These are phyloP conservation scores for Sebastes vulpes DNA, from an alignment of 2,797 vertebrate genomes.

Conservation along the genomic window DNA sequence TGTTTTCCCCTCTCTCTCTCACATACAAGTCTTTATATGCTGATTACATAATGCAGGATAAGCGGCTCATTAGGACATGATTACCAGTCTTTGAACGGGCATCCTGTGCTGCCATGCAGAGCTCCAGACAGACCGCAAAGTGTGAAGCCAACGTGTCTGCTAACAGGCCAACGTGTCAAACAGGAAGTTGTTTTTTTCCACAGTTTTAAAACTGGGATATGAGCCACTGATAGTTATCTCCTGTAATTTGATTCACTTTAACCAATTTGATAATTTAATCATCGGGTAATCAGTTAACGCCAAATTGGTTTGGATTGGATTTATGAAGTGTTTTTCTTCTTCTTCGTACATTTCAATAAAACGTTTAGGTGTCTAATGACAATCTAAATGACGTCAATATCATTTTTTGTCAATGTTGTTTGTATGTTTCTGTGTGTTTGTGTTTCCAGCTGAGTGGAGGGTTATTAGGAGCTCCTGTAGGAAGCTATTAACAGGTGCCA, in stretches of 20 bases:
- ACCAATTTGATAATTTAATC: neutral
- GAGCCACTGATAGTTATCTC: neutral
- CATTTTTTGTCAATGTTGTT: neutral
- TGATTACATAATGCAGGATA: slow-evolving; percentile 62
- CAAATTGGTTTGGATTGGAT: neutral
- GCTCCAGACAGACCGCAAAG: neutral
- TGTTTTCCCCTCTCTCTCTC: slow-evolving; percentile 25
- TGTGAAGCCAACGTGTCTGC: slow-evolving; percentile 4
- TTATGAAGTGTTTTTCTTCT: neutral
- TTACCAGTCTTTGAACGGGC: slow-evolving; percentile 2
- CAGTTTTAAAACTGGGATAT: neutral
- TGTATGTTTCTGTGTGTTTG: slow-evolving; percentile 6
- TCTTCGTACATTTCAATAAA: neutral
- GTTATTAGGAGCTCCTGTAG: slow-evolving; percentile 30
- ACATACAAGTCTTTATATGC: slow-evolving; percentile 24
- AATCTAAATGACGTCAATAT: neutral
- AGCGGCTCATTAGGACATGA: slow-evolving; percentile 42
- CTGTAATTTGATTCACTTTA: neutral
- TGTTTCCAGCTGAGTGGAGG: slow-evolving; percentile 9
- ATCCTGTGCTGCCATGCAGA: slow-evolving; percentile 15
- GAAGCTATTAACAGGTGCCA: slow-evolving; percentile 53
- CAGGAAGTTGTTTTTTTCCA: neutral
- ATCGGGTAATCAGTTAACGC: too few species aligned
- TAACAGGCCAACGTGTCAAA: neutral
- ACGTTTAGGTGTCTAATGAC: neutral